Conservation (phyloP, 2,113 vertebrate species). For the Heloderma charlesbogerti region DNA sequence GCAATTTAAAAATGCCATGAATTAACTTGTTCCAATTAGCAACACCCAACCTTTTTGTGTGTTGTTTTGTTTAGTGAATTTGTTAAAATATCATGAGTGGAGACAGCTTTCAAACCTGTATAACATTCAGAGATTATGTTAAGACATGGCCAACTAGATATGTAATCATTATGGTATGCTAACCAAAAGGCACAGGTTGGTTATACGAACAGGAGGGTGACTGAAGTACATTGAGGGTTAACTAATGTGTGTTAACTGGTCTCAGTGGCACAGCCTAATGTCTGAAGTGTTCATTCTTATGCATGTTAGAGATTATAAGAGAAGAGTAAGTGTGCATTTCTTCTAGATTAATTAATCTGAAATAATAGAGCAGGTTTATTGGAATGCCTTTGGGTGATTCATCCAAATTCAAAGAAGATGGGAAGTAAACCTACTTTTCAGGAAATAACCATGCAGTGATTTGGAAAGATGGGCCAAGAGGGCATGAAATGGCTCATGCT, state of each 20-base stretch:
- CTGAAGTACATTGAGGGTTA: neutral
- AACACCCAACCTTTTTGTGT: neutral
- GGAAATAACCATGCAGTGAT: neutral
- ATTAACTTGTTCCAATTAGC: neutral
- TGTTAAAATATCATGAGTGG: constrained; percentile 14
- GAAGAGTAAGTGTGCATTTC: neutral
- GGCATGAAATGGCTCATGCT: neutral
- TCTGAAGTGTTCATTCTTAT: neutral
- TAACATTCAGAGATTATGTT: neutral
- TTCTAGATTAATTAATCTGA: neutral
- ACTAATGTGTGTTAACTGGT: neutral
- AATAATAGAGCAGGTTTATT: neutral
- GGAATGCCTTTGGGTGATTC: neutral
- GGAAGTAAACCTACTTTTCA: neutral
- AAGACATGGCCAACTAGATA: neutral
- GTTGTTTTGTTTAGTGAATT: neutral
- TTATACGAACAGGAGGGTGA: neutral
- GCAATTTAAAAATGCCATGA: neutral
- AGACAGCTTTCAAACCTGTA: constrained; percentile 5
- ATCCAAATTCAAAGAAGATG: neutral
- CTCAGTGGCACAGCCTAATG: neutral
- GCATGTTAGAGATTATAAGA: neutral
- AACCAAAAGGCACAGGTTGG: neutral
- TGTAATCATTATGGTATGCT: neutral
- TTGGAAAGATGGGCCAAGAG: neutral